These are phyloP conservation scores for Lacanobia oleracea DNA, from an alignment of 2,888 invertebrate species.

Conservation along the genomic window DNA sequence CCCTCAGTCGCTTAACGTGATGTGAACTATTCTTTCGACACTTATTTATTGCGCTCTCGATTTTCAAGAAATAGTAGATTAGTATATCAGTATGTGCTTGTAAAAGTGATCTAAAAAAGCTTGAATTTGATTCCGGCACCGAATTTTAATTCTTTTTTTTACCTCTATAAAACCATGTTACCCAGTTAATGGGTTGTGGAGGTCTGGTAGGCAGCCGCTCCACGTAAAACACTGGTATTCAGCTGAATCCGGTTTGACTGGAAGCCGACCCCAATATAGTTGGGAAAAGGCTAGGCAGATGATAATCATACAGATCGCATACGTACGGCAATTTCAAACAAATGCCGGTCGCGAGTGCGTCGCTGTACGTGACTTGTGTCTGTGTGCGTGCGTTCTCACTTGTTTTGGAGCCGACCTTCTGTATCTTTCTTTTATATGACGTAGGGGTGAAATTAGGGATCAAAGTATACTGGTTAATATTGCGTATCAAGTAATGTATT, in stretches of 20 bases:
- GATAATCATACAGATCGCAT: too few species aligned
- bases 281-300: too few species aligned
- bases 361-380: not conserved
- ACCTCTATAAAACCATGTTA: too few species aligned
- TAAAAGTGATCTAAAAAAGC: too few species aligned
- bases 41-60: not conserved
- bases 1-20: not conserved
- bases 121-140: too few species aligned
- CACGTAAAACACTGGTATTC: too few species aligned
- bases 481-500: slow-evolving; percentile 9
- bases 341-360: not conserved
- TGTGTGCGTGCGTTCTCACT: not conserved
- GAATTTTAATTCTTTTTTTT: too few species aligned
- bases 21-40: not conserved
- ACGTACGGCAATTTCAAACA: not conserved
- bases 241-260: too few species aligned
- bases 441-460: slow-evolving; percentile 21
- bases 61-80: too few species aligned
- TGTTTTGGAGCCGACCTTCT: not conserved
- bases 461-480: slow-evolving; percentile 10
- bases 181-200: too few species aligned
- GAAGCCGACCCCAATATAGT: too few species aligned
- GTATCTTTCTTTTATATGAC: not conserved
- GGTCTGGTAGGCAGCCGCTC: too few species aligned
- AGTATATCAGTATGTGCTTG: not conserved